phyloP scores from a whole-genome alignment of 2,797 vertebrate species.

The Ispidina picta region DNA sequence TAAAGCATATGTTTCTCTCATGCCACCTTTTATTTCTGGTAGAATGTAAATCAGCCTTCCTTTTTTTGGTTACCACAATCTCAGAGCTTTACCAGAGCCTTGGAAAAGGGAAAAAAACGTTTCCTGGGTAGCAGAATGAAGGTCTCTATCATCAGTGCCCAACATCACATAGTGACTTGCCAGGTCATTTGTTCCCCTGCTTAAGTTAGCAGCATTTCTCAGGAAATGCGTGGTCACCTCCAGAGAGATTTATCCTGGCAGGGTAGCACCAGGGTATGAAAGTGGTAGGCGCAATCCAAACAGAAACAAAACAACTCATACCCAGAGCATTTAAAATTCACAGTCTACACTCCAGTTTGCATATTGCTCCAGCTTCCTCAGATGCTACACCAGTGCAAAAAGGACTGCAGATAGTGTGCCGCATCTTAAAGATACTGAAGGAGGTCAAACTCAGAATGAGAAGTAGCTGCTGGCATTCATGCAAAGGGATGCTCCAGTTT shows the following conservation, averaged over 20 bases:
- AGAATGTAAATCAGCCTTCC: background rate
- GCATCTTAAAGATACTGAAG: background rate
- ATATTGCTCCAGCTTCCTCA: background rate
- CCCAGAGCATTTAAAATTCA: conserved; percentile 4
- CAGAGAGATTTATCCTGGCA: conserved; percentile 35
- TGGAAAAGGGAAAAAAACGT: background rate
- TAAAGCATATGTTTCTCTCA: conserved; percentile 44
- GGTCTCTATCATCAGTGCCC: background rate
- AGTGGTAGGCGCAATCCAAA: conserved; percentile 13
- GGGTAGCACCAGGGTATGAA: background rate
- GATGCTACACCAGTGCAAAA: background rate
- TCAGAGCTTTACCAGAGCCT: background rate
- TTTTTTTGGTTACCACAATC: background rate
- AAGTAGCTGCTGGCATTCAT: background rate
- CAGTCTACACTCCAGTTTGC: background rate
- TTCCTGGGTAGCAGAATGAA: background rate
- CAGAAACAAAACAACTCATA: conserved; percentile 37
- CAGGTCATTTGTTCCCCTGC: background rate
- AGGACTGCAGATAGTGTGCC: background rate
- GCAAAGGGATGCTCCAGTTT: background rate
- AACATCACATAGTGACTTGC: fast-evolving
- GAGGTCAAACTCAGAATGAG: background rate
- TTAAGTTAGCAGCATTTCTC: background rate
- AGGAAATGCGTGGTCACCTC: conserved; percentile 15
- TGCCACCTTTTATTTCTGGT: conserved; percentile 25